Conservation (phyloP, 2,888 invertebrate species). For the Nasonia oneida region DNA sequence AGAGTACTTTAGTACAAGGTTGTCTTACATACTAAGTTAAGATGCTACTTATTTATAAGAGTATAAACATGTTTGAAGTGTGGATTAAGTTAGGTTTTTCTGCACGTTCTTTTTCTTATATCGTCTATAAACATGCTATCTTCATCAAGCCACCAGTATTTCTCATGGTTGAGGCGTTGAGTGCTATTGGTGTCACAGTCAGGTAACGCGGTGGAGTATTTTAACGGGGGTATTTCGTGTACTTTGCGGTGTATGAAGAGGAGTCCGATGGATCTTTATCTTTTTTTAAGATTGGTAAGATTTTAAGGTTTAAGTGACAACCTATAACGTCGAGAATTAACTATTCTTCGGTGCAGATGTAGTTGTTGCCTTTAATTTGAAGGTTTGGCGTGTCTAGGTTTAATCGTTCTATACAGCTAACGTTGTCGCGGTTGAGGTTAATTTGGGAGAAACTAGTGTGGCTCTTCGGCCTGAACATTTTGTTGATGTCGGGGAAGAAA, state of each 20-base stretch:
- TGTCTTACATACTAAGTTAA: too few relatives aligned
- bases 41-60: too few relatives aligned
- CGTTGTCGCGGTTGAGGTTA: not conserved
- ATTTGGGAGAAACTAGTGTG: not conserved
- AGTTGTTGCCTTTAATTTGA: not conserved
- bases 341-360: not conserved
- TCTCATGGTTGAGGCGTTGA: not conserved
- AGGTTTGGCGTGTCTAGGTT: not conserved
- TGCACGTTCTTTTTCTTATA: too few relatives aligned
- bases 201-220: conserved; percentile 12
- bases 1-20: too few relatives aligned
- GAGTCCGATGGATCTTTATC: too few relatives aligned
- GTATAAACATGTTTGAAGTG: too few relatives aligned
- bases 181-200: not conserved
- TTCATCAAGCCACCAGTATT: conserved; percentile 31
- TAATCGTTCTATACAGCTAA: not conserved
- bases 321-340: not conserved
- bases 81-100: too few relatives aligned
- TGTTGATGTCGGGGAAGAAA: conserved; percentile 39
- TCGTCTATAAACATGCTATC: not conserved
- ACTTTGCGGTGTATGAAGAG: too few relatives aligned
- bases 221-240: not conserved
- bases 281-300: conserved; percentile 37
- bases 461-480: not conserved
- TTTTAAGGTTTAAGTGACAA: not conserved